Evolutionary conservation across 37 sponge, comb jelly and placozoan species (phyloP).

Genomic region (Beroe ovata): DNA sequence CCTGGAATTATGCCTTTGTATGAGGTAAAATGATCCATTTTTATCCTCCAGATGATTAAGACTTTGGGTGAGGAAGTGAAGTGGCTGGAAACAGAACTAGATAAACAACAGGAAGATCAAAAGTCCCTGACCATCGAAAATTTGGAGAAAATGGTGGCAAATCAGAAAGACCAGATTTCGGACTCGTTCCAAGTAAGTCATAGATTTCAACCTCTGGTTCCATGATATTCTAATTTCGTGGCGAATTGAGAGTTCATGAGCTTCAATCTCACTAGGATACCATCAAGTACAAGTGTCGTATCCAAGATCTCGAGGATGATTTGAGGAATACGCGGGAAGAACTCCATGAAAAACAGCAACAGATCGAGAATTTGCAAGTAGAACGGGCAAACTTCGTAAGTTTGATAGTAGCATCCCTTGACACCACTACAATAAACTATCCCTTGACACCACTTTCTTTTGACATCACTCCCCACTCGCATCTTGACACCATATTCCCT

Average conservation of each 20-base stretch:
- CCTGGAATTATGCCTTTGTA: too few species aligned
- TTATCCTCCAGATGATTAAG: slow-evolving; percentile 25
- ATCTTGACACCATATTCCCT: background rate
- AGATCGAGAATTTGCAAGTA: slow-evolving; percentile 6
- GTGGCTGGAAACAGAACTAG: slow-evolving; percentile 6
- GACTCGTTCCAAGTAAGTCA: background rate
- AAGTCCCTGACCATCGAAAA: slow-evolving; percentile 17
- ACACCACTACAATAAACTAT: background rate
- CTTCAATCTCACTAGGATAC: background rate
- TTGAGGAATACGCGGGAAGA: slow-evolving; percentile 26
- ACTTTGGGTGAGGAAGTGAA: slow-evolving; percentile 10
- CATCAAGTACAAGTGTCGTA: slow-evolving; percentile 23
- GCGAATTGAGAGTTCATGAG: too few species aligned
- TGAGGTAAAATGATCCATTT: too few species aligned
- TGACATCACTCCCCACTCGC: background rate
- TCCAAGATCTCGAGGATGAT: slow-evolving; percentile 34
- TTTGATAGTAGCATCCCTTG: background rate
- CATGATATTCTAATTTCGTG: too few species aligned
- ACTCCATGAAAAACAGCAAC: background rate
- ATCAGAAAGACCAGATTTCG: slow-evolving; percentile 20
- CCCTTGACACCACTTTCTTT: background rate
- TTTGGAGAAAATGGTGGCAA: slow-evolving; percentile 37
- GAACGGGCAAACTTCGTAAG: slow-evolving; percentile 5
- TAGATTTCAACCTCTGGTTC: background rate
- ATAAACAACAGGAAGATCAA: slow-evolving; percentile 29